Evolutionary conservation across 2,888 invertebrate genomes (phyloP).

Genomic region (Athalia rosae): DNA sequence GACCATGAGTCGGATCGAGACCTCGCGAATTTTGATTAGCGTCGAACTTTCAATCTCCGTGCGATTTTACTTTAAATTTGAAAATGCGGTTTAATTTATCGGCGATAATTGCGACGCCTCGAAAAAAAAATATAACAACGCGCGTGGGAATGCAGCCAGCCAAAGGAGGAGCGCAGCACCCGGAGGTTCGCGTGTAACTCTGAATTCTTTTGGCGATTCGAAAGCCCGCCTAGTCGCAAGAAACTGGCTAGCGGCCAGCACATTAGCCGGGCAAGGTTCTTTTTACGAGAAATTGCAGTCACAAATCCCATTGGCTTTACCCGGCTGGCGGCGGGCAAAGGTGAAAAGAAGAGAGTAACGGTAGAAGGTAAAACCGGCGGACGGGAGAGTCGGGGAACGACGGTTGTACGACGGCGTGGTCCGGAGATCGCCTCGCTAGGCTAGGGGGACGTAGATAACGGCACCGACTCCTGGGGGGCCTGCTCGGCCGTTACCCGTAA

Average conservation of each 20-base stretch:
- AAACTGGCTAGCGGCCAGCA: conserved; percentile 62
- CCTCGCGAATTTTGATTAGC: too few relatives aligned
- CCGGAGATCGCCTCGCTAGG: conserved; percentile 30
- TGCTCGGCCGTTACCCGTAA: conserved; percentile 61
- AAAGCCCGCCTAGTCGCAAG: conserved; percentile 53
- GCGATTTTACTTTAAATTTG: too few relatives aligned
- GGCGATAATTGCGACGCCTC: too few relatives aligned
- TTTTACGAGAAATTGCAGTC: conserved; percentile 53
- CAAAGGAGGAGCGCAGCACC: too few relatives aligned
- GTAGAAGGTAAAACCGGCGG: neutral
- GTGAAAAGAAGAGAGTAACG: neutral
- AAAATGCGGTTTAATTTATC: too few relatives aligned
- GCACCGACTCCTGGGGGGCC: conserved; percentile 44
- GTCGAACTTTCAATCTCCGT: too few relatives aligned
- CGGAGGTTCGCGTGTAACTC: neutral
- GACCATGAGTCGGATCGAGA: neutral
- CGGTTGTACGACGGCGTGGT: conserved; percentile 26
- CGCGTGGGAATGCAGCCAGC: too few relatives aligned
- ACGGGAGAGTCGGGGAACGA: conserved; percentile 8
- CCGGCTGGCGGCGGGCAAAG: conserved; percentile 20
- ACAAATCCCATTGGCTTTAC: conserved; percentile 46
- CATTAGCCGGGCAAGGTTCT: conserved; percentile 61
- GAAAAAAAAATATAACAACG: too few relatives aligned
- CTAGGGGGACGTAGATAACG: conserved; percentile 40
- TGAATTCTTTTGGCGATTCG: conserved; percentile 30